These are phyloP conservation scores for Takifugu rubripes DNA, from an alignment of 2,797 vertebrate species.

Conservation along the genomic window DNA sequence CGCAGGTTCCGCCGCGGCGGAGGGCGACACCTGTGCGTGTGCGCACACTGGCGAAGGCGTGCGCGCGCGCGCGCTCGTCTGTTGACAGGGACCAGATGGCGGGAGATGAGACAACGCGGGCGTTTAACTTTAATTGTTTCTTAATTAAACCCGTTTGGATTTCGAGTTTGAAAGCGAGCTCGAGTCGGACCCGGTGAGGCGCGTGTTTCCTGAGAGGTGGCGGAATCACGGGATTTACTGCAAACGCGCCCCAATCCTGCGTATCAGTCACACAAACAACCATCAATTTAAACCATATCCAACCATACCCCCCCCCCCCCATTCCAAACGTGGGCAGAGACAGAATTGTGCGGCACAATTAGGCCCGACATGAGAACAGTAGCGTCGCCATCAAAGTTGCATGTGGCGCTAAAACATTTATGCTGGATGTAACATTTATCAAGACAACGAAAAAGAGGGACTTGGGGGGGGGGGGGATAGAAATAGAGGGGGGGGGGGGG, in stretches of 20 bases:
- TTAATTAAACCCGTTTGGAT: neutral
- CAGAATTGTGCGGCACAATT: constrained; percentile 48
- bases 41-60: neutral
- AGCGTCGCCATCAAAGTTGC: constrained; percentile 67
- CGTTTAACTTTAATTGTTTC: neutral
- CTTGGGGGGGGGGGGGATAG: constrained; percentile 9
- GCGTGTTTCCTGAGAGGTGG: too few species aligned
- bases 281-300: too few species aligned
- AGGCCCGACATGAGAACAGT: constrained; percentile 44
- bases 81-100: constrained; percentile 5
- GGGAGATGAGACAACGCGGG: neutral
- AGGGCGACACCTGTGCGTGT: constrained; percentile 70
- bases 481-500: constrained; percentile 6
- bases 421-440: constrained; percentile 72
- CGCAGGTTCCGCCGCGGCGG: constrained; percentile 74
- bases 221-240: too few species aligned
- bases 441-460: constrained; percentile 40
- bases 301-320: neutral
- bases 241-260: too few species aligned
- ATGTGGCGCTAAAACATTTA: constrained; percentile 70
- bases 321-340: neutral
- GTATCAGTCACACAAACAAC: too few species aligned
- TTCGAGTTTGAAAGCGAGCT: too few species aligned
- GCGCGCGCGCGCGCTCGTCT: neutral
- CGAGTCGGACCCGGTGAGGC: too few species aligned